These are phyloP conservation scores for Drosophila dunni DNA, from an alignment of 1,140 invertebrate species.

Conservation along the genomic window DNA sequence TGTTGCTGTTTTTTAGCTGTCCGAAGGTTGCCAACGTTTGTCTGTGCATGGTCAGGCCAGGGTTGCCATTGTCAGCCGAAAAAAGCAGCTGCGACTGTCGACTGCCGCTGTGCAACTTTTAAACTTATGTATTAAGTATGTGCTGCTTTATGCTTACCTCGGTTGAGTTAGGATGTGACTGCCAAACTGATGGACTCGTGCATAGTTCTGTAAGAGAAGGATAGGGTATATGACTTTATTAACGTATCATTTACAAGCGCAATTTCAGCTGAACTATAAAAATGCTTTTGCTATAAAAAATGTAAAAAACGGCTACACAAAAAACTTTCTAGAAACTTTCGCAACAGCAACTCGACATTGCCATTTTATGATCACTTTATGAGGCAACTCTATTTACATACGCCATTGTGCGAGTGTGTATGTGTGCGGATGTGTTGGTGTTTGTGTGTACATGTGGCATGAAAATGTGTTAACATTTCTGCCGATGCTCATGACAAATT, in stretches of 20 bases:
- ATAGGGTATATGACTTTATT: conserved; percentile 19
- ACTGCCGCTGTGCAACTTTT: conserved; percentile 15
- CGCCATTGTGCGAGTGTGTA: background rate
- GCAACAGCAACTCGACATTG: conserved; percentile 27
- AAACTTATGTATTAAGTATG: background rate
- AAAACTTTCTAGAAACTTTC: conserved; percentile 53
- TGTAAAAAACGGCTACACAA: too few species aligned
- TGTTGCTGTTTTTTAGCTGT: conserved; percentile 42
- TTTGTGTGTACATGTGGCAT: conserved; percentile 35
- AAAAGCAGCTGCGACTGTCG: conserved; percentile 43
- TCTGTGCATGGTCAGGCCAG: conserved; percentile 70
- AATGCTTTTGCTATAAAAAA: conserved; percentile 37
- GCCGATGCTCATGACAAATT: conserved; percentile 65
- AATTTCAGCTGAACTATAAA: conserved; percentile 45
- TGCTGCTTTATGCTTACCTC: conserved; percentile 52
- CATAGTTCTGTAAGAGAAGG: conserved; percentile 60
- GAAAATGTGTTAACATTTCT: conserved; percentile 46
- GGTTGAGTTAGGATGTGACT: conserved; percentile 51
- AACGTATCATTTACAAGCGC: conserved; percentile 48
- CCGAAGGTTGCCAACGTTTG: conserved; percentile 70
- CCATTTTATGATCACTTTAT: conserved; percentile 43
- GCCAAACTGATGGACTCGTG: conserved; percentile 37
- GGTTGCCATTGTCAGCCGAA: conserved; percentile 73
- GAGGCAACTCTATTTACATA: conserved; percentile 39
- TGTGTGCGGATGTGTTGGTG: conserved; percentile 12